A percentile compares a stretch with the other conserved stretches of the same genome.
These are phyloP conservation scores for Tyto alba DNA, from an alignment of 2,113 vertebrate species.

Conservation along the genomic window DNA sequence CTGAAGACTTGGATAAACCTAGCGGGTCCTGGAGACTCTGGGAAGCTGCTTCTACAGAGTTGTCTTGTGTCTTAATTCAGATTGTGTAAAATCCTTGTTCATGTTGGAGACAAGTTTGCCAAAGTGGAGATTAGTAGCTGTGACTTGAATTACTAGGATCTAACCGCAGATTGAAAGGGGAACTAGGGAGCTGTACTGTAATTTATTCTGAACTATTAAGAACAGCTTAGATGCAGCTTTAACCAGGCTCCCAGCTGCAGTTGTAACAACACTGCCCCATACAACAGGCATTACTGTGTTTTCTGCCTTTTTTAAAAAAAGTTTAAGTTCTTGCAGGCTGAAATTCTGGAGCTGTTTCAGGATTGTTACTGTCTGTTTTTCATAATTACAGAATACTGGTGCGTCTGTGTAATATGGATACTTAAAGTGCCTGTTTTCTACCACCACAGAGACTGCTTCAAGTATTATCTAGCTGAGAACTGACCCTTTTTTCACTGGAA, in stretches of 20 bases:
- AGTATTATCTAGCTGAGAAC: not conserved
- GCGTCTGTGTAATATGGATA: not conserved
- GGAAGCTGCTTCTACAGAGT: not conserved
- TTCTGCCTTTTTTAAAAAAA: not conserved
- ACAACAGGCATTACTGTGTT: not conserved
- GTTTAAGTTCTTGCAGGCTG: not conserved
- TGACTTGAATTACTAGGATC: not conserved
- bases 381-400: not conserved
- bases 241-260: not conserved
- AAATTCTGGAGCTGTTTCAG: not conserved
- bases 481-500: not conserved
- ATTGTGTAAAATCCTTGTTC: not conserved
- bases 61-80: not conserved
- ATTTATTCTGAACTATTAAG: not conserved
- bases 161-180: not conserved
- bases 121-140: not conserved
- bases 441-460: not conserved
- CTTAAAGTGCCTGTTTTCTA: conserved; percentile 17
- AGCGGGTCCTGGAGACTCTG: not conserved
- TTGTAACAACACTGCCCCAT: not conserved
- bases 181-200: not conserved
- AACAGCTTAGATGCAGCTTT: not conserved
- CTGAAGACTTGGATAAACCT: not conserved
- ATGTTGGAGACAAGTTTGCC: not conserved
- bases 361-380: not conserved